These are phyloP conservation scores for Ailurus styani DNA, from an alignment of 2,113 vertebrate species.

Conservation along the genomic window DNA sequence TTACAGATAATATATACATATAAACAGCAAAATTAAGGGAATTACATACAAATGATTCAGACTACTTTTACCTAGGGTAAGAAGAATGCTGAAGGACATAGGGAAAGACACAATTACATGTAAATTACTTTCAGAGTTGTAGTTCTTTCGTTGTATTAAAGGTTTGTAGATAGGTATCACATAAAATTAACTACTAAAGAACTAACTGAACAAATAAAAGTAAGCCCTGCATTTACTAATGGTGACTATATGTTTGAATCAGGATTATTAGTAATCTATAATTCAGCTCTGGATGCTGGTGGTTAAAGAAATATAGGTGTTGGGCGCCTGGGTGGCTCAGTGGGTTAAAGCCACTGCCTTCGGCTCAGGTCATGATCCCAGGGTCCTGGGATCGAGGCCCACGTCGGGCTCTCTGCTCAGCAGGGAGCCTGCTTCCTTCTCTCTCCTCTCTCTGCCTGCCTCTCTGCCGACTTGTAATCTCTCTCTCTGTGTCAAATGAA, in stretches of 20 bases:
- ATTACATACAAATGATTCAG: background rate
- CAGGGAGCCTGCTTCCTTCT: too few species aligned
- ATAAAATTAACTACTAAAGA: background rate
- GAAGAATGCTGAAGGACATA: background rate
- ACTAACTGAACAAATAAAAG: background rate
- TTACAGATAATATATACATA: background rate
- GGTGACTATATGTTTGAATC: background rate
- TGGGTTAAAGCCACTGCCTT: too few species aligned
- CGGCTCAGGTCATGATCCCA: too few species aligned
- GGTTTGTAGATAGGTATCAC: background rate
- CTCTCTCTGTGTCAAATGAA: too few species aligned
- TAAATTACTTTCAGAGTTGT: background rate
- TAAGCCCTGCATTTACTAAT: background rate
- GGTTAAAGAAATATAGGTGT: background rate
- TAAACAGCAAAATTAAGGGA: background rate
- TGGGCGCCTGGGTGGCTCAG: too few species aligned
- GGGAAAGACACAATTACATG: background rate
- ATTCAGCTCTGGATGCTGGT: background rate
- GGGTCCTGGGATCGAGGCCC: too few species aligned
- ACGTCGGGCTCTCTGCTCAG: too few species aligned
- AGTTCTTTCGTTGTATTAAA: background rate
- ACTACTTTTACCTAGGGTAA: background rate
- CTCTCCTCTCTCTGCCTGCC: too few species aligned
- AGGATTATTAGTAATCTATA: background rate
- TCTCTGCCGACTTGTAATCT: too few species aligned